Evolutionary conservation across 1,140 invertebrate genomes (phyloP), one percentile per base, ranked within the genome.

Genomic region (Dinoponera quadriceps): DNA sequence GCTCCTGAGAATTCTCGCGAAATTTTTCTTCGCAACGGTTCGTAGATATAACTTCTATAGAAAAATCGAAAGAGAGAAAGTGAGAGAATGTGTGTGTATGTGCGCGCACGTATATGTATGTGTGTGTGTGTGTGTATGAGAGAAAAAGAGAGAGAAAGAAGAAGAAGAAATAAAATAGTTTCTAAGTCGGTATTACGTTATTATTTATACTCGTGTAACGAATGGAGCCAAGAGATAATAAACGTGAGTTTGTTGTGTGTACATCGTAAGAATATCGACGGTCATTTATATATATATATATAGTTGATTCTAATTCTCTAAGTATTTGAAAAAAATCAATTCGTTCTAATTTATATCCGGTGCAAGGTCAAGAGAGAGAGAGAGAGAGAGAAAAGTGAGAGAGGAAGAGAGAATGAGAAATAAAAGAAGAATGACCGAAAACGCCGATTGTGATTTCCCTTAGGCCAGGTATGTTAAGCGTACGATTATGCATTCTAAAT

Each of bases 201-300:
- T 93, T 93, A 93, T 94, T 94, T 94, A 92, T 94, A 93, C 91
- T 93, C 90, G 89, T 93, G 86, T 93, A 93, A 94, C 90, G 89
- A 92, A 90, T 85, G 29, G 85, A 87, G 81, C 74, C 88, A 86
- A 88, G 80, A 88, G 80, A 91, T 90, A 88, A 90, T 91, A 91
- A 88, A 93, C 90, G 90, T 80, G 75, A 57, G 54, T 93, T 92
- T 91, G 81, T 93, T 92, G 88, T 93, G 92, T 92, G 91, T 92
- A 92, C 89, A 92, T 86, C 89, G 85, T 92, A 88, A 93, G 89
- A 90, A 88, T 88, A 89, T 92, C 85, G 82, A 88, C 91, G 91
- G 88, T 93, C 88, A 92, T 92, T 91, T 90, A 85, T 90, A 90
- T 89, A 90, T 90, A 88, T 87, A 90, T 87, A 91, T 91, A 87